These are phyloP conservation scores for Drosophila pseudotakahashii DNA, from an alignment of 2,888 invertebrate genomes.

Conservation along the genomic window DNA sequence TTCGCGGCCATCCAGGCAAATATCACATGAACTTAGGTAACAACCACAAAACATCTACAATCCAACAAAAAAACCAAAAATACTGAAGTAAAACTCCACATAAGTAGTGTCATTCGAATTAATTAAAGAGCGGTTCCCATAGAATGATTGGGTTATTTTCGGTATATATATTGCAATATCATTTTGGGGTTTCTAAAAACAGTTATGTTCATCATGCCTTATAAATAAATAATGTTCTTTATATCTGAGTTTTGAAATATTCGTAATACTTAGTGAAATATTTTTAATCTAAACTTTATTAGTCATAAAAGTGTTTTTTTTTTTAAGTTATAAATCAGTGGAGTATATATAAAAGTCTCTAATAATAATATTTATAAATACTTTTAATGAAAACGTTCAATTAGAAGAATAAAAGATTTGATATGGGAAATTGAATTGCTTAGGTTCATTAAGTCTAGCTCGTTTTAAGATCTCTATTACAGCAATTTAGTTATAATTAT, in stretches of 20 bases:
- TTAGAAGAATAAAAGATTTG: no score
- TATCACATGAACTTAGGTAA: conserved; percentile 84
- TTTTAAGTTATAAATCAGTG: no score
- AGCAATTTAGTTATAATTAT: conserved; percentile 15
- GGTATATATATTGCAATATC: not conserved
- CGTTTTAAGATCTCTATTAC: conserved; percentile 2
- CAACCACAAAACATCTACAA: conserved; percentile 37
- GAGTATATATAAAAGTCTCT: no score
- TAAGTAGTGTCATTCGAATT: conserved; percentile 65
- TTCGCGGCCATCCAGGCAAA: conserved; percentile 83
- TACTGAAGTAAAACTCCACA: conserved; percentile 6
- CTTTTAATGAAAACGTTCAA: no score
- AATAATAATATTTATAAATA: no score
- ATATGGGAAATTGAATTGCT: not conserved
- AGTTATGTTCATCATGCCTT: not conserved
- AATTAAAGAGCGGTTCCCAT: conserved; percentile 43
- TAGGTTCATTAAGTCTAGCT: not conserved
- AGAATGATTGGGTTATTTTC: conserved; percentile 10
- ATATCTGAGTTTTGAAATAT: no score
- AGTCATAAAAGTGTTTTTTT: no score
- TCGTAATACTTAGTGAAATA: no score
- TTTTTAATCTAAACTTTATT: no score
- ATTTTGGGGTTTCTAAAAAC: not conserved
- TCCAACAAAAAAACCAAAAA: conserved; percentile 6
- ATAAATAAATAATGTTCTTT: no score